Conservation (phyloP, 1,140 invertebrate genomes). For the Lutraria rhynchaena region DNA sequence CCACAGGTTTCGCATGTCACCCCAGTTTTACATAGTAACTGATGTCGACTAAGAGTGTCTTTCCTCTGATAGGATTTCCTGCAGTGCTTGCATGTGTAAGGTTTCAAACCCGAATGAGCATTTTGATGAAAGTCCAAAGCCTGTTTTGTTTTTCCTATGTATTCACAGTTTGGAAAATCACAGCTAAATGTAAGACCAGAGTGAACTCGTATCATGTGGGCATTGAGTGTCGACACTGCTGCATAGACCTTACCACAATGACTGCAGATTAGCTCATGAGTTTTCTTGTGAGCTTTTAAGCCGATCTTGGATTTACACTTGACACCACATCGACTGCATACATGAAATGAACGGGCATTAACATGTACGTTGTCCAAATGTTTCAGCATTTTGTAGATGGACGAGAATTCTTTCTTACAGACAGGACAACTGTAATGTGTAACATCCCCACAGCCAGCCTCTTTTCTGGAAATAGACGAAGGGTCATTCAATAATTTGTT, state of each 20-base stretch:
- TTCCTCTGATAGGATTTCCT: neutral
- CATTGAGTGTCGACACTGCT: neutral
- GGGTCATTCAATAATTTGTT: no score
- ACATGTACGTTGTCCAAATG: neutral
- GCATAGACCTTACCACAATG: conserved; percentile 20
- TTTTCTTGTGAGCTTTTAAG: conserved; percentile 5
- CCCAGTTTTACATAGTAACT: conserved; percentile 2
- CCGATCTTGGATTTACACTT: neutral
- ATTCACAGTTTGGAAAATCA: neutral
- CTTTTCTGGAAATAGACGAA: no score
- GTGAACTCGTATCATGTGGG: neutral
- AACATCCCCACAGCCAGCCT: no score
- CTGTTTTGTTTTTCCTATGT: neutral
- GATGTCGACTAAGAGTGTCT: conserved; percentile 16
- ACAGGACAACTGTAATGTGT: neutral
- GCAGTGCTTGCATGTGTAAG: conserved; percentile 15
- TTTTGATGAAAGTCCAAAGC: conserved; percentile 24
- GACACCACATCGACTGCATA: neutral
- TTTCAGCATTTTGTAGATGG: conserved; percentile 18
- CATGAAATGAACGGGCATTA: neutral
- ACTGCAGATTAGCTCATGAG: neutral
- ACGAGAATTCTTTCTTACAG: neutral
- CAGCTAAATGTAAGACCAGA: neutral
- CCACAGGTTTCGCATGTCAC: conserved; percentile 12
- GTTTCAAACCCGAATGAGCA: conserved; percentile 1